Conservation (phyloP, 2,797 vertebrate genomes). For the Megaceryle alcyon region DNA sequence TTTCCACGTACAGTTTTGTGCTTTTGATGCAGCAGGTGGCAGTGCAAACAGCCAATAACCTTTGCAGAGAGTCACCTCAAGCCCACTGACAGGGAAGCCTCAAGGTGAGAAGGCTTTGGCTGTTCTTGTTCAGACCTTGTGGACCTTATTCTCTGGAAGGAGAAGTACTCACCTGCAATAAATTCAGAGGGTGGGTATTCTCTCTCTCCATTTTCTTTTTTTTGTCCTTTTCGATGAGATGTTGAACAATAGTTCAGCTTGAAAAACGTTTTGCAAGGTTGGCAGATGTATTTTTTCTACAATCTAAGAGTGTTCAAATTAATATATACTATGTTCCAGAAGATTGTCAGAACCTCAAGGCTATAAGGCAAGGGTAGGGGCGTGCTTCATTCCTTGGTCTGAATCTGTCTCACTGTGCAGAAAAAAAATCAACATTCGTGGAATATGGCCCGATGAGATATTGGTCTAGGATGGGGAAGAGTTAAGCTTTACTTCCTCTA, state of each 20-base stretch:
- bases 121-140: not conserved
- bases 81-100: not conserved
- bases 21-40: not conserved
- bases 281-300: not conserved
- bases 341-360: not conserved
- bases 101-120: not conserved
- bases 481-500: not conserved
- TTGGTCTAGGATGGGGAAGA: not conserved
- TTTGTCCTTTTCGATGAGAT: not conserved
- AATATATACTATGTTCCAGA: not conserved
- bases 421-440: not conserved
- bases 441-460: accelerated
- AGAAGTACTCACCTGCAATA: not conserved
- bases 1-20: not conserved
- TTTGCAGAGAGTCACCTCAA: not conserved
- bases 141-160: not conserved
- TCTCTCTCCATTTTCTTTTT: not conserved
- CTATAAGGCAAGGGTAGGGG: not conserved
- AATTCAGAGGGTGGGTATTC: not conserved
- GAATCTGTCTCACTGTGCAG: not conserved
- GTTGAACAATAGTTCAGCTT: not conserved
- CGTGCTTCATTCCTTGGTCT: not conserved
- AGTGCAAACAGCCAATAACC: not conserved
- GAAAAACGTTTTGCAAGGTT: not conserved
- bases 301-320: not conserved